Evolutionary conservation across 1,140 invertebrate genomes (phyloP), one percentile per base, ranked within the genome.

Genomic region (Drosophila busckii): DNA sequence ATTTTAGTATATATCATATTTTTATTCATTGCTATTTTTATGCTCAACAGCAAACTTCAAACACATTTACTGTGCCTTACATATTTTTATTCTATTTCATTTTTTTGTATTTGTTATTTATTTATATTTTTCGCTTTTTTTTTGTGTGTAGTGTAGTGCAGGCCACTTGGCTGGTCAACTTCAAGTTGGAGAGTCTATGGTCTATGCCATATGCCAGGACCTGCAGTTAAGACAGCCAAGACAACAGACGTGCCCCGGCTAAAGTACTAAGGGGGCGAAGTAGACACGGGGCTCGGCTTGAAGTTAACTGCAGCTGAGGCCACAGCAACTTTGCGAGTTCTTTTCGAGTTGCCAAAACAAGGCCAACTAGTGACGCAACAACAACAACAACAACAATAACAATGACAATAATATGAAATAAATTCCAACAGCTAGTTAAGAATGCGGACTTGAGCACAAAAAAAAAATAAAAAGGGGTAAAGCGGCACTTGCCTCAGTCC

Each of bases 251-350:
- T 25, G 45, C 17, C 19, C 26, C 8, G 7, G 7, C 5, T n/a
- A 13, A 9, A 23, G 40, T 16, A 9, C 15, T 8, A 15, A 3
- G 4, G 26, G 17, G 9, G 2, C 2, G n/a, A 15, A 22, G 8
- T 5, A 16, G 31, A 9, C 6, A 29, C 12, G 15, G 23, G 13
- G 28, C 8, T 0, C 4, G 16, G 13, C n/a, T 12, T 28, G 26
- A 80, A 76, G 76, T 71, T 76, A 73, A 76, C 67, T 76, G 73
- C 71, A 76, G 73, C 71, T 76, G 71, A 48, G 70, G 67, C 71
- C 44, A 55, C 31, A 44, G 28, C 42, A 22, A 71, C 55, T 78
- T 76, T 60, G 32, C 13, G 32, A 48, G 31, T 13, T n/a, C n/a
- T n/a, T 49, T n/a, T 7, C 16, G 17, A 59, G 48, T 78, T 70